phyloP scores from a whole-genome alignment of 2,113 vertebrate genomes.

The Crotalus tigris region DNA sequence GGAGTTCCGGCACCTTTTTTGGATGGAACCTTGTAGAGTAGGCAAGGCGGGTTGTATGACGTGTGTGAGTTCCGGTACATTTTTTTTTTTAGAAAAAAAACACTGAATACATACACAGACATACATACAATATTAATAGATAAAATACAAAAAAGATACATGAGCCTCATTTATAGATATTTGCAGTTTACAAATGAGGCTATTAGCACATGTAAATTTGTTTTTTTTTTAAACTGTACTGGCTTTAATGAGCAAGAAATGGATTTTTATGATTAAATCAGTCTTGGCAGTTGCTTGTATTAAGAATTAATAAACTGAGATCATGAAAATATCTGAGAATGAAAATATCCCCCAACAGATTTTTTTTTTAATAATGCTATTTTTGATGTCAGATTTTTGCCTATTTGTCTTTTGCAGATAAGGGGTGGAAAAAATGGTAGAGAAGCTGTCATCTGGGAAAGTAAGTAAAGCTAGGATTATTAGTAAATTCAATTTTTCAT shows the following conservation, averaged over 20 bases:
- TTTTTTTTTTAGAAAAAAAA: too few relatives aligned
- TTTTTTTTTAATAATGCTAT: background rate
- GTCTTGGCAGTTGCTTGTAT: background rate
- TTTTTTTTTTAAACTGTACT: background rate
- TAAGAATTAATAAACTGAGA: background rate
- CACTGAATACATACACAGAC: background rate
- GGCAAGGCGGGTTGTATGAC: too few relatives aligned
- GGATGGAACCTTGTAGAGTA: too few relatives aligned
- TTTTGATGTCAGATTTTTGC: background rate
- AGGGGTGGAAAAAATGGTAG: background rate
- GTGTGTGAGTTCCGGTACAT: too few relatives aligned
- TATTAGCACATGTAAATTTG: background rate
- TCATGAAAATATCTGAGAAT: background rate
- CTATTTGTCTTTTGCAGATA: background rate
- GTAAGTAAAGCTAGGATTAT: background rate
- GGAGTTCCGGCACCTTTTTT: too few relatives aligned
- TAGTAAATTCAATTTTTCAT: background rate
- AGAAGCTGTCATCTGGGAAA: background rate
- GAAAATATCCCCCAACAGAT: background rate
- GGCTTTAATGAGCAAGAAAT: background rate
- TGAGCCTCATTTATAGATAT: background rate
- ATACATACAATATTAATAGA: background rate
- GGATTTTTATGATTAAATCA: background rate
- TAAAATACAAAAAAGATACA: background rate
- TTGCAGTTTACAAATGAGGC: background rate